phyloP scores from a whole-genome alignment of 2,888 invertebrate genomes.

The Caenorhabditis imperialis region DNA sequence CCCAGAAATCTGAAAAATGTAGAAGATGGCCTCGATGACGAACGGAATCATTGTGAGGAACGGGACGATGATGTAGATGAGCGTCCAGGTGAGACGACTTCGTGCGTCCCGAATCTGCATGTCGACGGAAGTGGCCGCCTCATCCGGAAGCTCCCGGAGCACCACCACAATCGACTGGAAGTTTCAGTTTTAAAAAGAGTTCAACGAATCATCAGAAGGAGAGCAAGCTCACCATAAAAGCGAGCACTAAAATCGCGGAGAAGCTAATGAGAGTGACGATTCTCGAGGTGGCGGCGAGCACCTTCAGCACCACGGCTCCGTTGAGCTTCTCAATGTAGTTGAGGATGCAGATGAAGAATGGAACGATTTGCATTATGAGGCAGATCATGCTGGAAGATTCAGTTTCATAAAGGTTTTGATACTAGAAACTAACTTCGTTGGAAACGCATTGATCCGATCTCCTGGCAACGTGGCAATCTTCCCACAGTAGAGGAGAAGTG shows the following conservation, averaged over 20 bases:
- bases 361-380: constrained; percentile 61
- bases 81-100: constrained; percentile 60
- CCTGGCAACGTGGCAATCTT: constrained; percentile 52
- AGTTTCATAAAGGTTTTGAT: background rate
- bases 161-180: constrained; percentile 55
- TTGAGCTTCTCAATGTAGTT: constrained; percentile 45
- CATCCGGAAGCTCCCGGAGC: constrained; percentile 54
- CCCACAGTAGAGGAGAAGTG: constrained; percentile 59
- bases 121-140: constrained; percentile 57
- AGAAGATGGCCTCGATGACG: constrained; percentile 44
- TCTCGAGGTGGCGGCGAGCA: constrained; percentile 52
- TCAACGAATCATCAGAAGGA: too few species aligned
- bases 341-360: constrained; percentile 59
- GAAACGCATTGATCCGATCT: constrained; percentile 61
- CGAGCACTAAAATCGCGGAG: constrained; percentile 41
- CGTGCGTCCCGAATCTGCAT: constrained; percentile 64
- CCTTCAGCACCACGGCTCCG: constrained; percentile 32
- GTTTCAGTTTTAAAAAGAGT: too few species aligned
- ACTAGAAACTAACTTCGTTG: constrained; percentile 48
- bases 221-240: constrained; percentile 48
- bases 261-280: constrained; percentile 57
- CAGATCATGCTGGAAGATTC: constrained; percentile 57
- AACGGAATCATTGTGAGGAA: constrained; percentile 55
- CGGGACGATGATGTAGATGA: constrained; percentile 58
- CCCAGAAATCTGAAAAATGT: constrained; percentile 41